Base-by-base conservation (phyloP, 1,140 invertebrate genomes). In the Muscidifurax raptorellus region DNA sequence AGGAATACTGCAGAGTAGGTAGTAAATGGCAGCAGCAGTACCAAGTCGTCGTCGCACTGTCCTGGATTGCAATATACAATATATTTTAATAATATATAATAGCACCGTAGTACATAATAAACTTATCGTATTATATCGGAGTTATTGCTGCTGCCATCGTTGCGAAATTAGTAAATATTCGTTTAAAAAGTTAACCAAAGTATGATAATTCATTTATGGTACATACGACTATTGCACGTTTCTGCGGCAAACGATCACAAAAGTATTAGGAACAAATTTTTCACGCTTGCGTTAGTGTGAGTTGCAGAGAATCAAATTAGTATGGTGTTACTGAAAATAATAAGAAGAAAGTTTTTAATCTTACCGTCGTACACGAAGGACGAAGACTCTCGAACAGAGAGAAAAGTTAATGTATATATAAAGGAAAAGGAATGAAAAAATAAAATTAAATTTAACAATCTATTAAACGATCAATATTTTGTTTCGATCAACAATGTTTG, bases 381-480 rank as follows among this genome's bases (percentile, higher is more conserved):
- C 59, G 40, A 32, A 1, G 44, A 69, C 10, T 59, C 27, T 81
- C 9, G 18, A 13, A 7, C 52, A 22, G n/a, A n/a, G n/a, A 59
- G 18, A 18, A 18, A n/a, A 52, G 47, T 22, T 0, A 52, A 5
- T 52, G n/a, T n/a, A 18, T 0, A 18, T 18, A 52, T 15, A 18
- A 52, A 59, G 22, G 52, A 1, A 13, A 69, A 69, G 18, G 18
- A 71, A 44, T 80, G 67, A 86, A 40, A 32, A 67, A 30, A 78
- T 25, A 28, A 81, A 84, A 87, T 84, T 86, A 84, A 88, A 88
- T 85, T 86, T 36, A 87, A 87, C 83, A 86, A 88, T 84, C 83
- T 84, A 87, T 88, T 88, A 81, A 89, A 87, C 86, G 85, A 87
- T 88, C 85, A 89, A 82, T 87, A 87, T 86, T 88, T 89, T 87